Base-by-base conservation (phyloP, 2,113 vertebrate species). In the Pseudopipra pipra region DNA sequence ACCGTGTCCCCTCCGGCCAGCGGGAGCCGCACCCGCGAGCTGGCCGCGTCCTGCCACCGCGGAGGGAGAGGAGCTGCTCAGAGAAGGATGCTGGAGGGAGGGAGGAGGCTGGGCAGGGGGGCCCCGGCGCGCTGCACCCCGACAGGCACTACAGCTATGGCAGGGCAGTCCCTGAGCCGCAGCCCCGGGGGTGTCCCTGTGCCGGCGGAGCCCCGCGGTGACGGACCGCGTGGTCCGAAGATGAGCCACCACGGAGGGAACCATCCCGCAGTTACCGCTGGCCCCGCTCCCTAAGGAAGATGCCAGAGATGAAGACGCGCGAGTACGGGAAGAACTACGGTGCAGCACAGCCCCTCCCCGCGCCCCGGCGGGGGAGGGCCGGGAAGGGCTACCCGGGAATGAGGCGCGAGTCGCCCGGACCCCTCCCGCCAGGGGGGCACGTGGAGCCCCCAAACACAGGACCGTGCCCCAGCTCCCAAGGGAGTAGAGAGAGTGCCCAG, bases 241-340 rank as follows among this genome's bases (percentile, higher is more conserved):
- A 27, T n/a, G 73, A 65, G 35, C 37, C 9, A 1, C 63, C 14
- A 0, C 3, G 1, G 61, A 31, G 62, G 71, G 15, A 39, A 16
- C 41, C 43, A 1, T 46, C 78, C 78, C 75, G 91, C 88, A 63
- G 74, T 55, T 70, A 85, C 75, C 67, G 47, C 71, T 14, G 72
- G 85, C 73, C 90, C 74, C 9, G 8, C 88, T 86, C 80, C 91
- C 87, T 43, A 56, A 16, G 95, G 89, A 95, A 95, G 95, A 81
- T 83, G 88, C 95, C 86, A 35, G 88, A 88, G 90, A 88, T 82
- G 94, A 85, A 96, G 94, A 92, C 39, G 27, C 58, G 93, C 14
- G 27, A 72, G 68, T 79, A 87, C 9, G 70, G 94, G 95, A 95
- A 97, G 94, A 92, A 93, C 88, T 35, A 87, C 3, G 86, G 81